Conservation (phyloP, 2,888 invertebrate species). For the Plagodis pulveraria region DNA sequence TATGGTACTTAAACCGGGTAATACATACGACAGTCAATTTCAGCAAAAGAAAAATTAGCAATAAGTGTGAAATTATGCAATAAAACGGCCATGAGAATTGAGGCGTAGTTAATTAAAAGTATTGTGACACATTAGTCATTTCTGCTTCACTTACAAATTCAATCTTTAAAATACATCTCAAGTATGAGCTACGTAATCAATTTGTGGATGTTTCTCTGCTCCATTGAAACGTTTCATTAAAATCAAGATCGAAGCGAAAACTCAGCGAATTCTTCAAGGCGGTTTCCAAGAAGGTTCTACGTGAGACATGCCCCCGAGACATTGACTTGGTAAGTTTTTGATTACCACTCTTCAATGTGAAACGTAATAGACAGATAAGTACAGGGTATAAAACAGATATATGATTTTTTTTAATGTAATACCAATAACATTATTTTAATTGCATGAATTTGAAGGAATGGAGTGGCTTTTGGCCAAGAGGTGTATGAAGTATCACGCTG, state of each 20-base stretch:
- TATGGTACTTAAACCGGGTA: too few relatives aligned
- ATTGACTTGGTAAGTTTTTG: constrained; percentile 27
- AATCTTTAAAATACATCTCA: constrained; percentile 22
- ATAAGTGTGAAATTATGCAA: too few relatives aligned
- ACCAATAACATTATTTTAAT: too few relatives aligned
- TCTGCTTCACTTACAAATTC: not conserved
- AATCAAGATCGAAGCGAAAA: constrained; percentile 32
- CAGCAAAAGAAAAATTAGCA: too few relatives aligned
- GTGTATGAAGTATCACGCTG: too few relatives aligned
- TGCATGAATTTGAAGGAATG: too few relatives aligned
- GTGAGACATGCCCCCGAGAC: constrained; percentile 46
- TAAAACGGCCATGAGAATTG: too few relatives aligned
- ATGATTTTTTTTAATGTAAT: too few relatives aligned
- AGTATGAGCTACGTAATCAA: constrained; percentile 31
- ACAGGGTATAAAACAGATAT: constrained; percentile 1
- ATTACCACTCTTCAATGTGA: constrained; percentile 9
- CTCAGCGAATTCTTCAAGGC: constrained; percentile 45
- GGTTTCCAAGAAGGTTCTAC: constrained; percentile 60
- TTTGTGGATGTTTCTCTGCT: constrained; percentile 48
- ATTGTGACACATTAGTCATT: not conserved
- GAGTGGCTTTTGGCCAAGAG: too few relatives aligned
- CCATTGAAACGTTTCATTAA: constrained; percentile 39
- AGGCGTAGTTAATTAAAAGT: too few relatives aligned
- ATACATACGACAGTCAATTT: too few relatives aligned
- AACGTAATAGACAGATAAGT: constrained; percentile 5